Percentiles rank a stretch among this genome's conserved stretches.
Conservation (phyloP, 2,113 vertebrate genomes). For the Actenoides hombroni region DNA sequence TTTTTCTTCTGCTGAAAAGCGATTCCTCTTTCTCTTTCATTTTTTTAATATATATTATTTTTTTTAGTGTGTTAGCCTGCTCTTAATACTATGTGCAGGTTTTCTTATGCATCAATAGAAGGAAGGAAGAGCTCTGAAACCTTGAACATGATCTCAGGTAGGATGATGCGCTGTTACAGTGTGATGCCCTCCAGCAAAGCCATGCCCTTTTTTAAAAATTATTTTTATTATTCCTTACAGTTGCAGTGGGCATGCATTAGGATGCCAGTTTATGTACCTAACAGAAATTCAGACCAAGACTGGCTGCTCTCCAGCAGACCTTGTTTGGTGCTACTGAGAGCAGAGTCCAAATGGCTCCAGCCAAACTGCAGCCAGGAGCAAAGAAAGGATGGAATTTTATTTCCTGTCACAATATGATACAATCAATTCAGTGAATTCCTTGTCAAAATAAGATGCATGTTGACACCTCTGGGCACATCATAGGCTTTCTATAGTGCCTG, state of each 20-base stretch:
- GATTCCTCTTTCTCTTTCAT: fast-evolving
- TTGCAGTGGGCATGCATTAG: background rate
- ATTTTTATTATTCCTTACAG: background rate
- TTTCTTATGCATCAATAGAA: background rate
- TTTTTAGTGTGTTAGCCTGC: background rate
- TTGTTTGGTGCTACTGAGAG: background rate
- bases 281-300: background rate
- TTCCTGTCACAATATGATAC: background rate
- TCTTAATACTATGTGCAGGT: background rate
- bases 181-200: background rate
- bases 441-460: background rate
- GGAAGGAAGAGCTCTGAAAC: background rate
- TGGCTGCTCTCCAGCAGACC: background rate
- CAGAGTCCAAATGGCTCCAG: background rate
- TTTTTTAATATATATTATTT: no score
- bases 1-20: background rate
- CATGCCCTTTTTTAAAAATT: background rate
- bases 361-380: background rate
- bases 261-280: background rate
- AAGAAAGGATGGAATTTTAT: background rate
- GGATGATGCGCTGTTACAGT: background rate
- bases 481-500: background rate
- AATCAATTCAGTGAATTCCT: background rate
- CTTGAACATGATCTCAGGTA: background rate
- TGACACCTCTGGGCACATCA: background rate